Percentiles rank a stretch among this genome's conserved stretches.
Conservation (phyloP, 2,113 vertebrate genomes). For the Piaya cayana region DNA sequence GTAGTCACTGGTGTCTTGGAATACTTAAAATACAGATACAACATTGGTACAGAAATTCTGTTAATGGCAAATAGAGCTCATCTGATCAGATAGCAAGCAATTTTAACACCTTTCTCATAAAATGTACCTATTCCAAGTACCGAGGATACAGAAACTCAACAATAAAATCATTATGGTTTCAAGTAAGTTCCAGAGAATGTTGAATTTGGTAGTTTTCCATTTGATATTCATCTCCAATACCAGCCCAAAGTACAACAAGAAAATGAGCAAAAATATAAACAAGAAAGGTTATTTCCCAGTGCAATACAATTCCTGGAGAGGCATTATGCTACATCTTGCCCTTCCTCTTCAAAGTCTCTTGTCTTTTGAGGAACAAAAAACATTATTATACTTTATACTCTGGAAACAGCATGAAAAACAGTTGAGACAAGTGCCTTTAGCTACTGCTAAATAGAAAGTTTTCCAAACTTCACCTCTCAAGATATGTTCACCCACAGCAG, state of each 20-base stretch:
- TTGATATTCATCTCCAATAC: background rate
- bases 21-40: background rate
- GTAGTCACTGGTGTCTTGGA: too few relatives aligned
- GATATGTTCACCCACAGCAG: background rate
- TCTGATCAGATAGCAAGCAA: background rate
- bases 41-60: background rate
- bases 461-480: background rate
- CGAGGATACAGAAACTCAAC: background rate
- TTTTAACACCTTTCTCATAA: background rate
- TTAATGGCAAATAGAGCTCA: background rate
- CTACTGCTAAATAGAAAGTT: background rate
- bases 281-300: background rate
- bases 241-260: background rate
- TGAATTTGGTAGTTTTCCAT: background rate
- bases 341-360: background rate
- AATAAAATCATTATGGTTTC: background rate
- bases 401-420: background rate
- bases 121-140: background rate
- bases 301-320: background rate
- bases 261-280: background rate
- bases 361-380: background rate
- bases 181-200: background rate
- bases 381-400: background rate
- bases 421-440: background rate
- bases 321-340: background rate